Evolutionary conservation across 1,140 invertebrate genomes (phyloP).

Genomic region (Drosophila ananassae): DNA sequence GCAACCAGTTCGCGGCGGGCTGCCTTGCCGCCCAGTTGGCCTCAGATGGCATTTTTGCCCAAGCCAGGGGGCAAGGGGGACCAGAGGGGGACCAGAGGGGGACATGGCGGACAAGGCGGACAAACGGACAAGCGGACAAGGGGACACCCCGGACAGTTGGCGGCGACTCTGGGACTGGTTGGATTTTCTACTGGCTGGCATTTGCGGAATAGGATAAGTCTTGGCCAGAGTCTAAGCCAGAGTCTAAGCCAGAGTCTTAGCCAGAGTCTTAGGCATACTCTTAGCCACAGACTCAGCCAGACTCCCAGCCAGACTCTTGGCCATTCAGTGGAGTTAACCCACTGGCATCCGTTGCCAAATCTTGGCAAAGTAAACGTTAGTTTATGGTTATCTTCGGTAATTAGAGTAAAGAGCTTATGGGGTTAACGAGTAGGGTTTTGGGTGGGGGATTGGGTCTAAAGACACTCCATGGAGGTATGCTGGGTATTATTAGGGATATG

Average conservation of each 20-base stretch:
- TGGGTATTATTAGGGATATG: no score
- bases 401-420: slow-evolving; percentile 12
- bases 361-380: slow-evolving; percentile 39
- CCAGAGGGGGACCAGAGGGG: no score
- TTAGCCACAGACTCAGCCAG: no score
- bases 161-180: slow-evolving; percentile 65
- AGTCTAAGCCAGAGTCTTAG: no score
- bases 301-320: not conserved
- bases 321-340: slow-evolving; percentile 30
- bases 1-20: slow-evolving; percentile 16
- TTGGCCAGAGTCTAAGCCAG: no score
- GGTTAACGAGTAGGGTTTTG: not conserved
- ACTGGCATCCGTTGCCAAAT: slow-evolving; percentile 38
- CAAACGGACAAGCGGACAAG: slow-evolving; percentile 14
- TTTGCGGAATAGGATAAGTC: slow-evolving; percentile 64
- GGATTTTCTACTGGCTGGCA: slow-evolving; percentile 55
- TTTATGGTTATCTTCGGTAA: slow-evolving; percentile 3
- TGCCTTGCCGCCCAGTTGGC: slow-evolving; percentile 46
- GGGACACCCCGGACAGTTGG: no score
- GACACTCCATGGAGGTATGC: no score
- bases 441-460: no score
- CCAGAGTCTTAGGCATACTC: no score
- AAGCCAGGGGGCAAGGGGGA: no score
- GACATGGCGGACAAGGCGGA: slow-evolving; percentile 23
- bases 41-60: slow-evolving; percentile 69